These are phyloP conservation scores for Amphibalanus amphitrite DNA, from an alignment of 1,140 invertebrate genomes.

Conservation along the genomic window DNA sequence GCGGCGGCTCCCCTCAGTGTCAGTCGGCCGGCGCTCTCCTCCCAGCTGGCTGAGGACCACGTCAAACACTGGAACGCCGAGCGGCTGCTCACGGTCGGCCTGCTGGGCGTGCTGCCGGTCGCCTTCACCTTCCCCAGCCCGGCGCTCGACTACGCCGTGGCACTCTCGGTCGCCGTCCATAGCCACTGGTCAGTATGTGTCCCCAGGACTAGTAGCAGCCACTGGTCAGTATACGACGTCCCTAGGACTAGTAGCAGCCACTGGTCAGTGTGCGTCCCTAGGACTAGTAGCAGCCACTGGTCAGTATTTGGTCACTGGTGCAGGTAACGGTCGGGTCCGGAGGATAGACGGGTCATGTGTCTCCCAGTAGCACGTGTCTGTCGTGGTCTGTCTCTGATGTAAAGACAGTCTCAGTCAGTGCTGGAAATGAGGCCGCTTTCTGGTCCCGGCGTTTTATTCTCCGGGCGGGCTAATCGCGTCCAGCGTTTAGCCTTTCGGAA, in stretches of 20 bases:
- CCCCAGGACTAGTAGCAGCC: neutral
- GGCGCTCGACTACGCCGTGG: conserved; percentile 42
- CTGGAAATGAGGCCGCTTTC: no score
- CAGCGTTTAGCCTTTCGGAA: no score
- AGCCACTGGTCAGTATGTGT: conserved; percentile 54
- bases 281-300: no score
- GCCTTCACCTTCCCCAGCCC: conserved; percentile 40
- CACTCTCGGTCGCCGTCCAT: conserved; percentile 44
- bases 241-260: neutral
- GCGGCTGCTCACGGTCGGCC: conserved; percentile 34
- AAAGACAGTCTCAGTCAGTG: no score
- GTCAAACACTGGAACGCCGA: conserved; percentile 49
- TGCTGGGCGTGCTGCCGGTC: conserved; percentile 43
- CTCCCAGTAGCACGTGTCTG: no score
- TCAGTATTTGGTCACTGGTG: neutral
- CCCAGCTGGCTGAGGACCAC: conserved; percentile 27
- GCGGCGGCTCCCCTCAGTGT: neutral
- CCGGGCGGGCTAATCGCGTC: no score
- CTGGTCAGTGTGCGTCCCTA: neutral
- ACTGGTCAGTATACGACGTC: neutral
- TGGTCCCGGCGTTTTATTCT: no score
- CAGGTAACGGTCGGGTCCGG: neutral
- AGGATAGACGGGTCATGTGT: no score
- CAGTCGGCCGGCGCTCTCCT: no score
- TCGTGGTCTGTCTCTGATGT: no score